Evolutionary conservation across 2,113 vertebrate species (phyloP), one percentile per base, ranked within the genome.

Genomic region (Ailurus styani): DNA sequence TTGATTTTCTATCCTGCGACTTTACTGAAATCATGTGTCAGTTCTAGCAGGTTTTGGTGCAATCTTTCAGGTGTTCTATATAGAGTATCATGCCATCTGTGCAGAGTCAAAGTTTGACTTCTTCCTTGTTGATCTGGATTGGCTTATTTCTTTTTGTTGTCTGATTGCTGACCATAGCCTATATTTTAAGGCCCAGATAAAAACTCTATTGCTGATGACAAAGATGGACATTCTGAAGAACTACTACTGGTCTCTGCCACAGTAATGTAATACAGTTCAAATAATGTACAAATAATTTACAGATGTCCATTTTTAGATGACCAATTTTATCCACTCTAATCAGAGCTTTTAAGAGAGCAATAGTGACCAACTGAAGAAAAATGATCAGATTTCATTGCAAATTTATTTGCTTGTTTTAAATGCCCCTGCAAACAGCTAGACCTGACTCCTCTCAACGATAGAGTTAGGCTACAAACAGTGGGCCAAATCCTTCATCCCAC

Each of bases 221-320:
- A 95, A 77, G 31, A 95, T 34, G 20, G 75, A 68, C 66, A 57
- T 82, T 72, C 29, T 68, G 15, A 78, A 55, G 42, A 95, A 90
- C 34, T 68, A 86, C 42, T 62, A 87, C 27, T 93, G 64, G 57
- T 66, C 72, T 83, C 88, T 94, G 52, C 72, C 52, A 86, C 6
- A 83, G 5, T 64, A 83, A 78, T 45, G 17, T 27, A 78, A 83
- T 66, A 70, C 13, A 72, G 37, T 78, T 95, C 78, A 94, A 89
- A 90, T 87, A 72, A 40, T 64, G 60, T 87, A 66, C 52, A 83
- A n/a, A 62, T 55, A n/a, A 62, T 50, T 81, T 85, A 75, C 11
- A 84, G 8, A n/a, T 62, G 31, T 92, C 95, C 45, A 90, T 29
- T 85, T 85, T 91, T 95, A 95, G 42, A 94, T 57, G 54, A 34